Evolutionary conservation across 2,888 invertebrate genomes (phyloP).

Genomic region (Acronicta aceris): DNA sequence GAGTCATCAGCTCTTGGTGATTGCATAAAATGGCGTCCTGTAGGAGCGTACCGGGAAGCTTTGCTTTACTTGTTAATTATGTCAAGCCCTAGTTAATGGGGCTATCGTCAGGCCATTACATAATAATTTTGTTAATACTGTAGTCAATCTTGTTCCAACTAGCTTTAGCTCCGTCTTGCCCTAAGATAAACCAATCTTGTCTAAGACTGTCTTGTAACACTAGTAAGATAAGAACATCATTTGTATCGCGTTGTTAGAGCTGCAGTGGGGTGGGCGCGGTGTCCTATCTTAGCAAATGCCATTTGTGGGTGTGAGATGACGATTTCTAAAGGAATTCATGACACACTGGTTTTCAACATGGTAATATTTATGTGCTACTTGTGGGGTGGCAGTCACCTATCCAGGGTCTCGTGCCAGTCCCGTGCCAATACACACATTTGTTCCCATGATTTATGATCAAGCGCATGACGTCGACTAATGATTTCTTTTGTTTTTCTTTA

Average conservation of each 20-base stretch:
- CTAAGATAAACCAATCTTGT: neutral
- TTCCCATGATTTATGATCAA: conserved; percentile 29
- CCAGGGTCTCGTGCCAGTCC: conserved; percentile 15
- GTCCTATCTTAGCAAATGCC: no score
- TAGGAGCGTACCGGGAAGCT: no score
- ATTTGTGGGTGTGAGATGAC: no score
- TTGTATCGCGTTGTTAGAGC: no score
- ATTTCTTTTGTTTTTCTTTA: conserved; percentile 27
- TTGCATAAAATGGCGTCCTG: no score
- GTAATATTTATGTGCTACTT: no score
- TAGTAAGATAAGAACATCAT: no score
- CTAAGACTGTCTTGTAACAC: neutral
- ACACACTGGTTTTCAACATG: no score
- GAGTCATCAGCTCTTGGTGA: neutral
- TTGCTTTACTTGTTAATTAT: neutral
- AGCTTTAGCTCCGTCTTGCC: neutral
- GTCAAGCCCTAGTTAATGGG: neutral
- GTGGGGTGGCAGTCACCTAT: conserved; percentile 6
- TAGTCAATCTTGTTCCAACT: neutral
- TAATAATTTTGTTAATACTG: neutral
- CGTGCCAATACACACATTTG: conserved; percentile 18
- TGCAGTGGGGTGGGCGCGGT: no score
- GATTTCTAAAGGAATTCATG: no score
- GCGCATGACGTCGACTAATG: conserved; percentile 26
- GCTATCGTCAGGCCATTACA: neutral